These are phyloP conservation scores for Oscheius myriophilus DNA, from an alignment of 2,888 invertebrate species.

Conservation along the genomic window DNA sequence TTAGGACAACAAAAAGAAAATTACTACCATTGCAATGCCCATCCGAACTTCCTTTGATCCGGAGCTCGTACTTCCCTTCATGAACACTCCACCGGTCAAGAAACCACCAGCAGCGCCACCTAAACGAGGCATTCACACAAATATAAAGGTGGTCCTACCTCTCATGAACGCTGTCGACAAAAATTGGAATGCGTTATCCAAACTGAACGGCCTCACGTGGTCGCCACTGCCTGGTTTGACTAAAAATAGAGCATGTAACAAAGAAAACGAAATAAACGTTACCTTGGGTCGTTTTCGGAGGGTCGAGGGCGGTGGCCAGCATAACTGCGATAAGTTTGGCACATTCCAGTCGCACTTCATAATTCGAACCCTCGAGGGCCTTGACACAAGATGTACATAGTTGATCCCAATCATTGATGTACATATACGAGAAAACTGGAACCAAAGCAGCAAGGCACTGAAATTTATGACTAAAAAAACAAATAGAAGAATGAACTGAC, in stretches of 20 bases:
- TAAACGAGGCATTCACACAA: background rate
- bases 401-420: slow-evolving; percentile 76
- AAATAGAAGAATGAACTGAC: slow-evolving; percentile 70
- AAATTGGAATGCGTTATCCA: slow-evolving; percentile 79
- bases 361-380: slow-evolving; percentile 89
- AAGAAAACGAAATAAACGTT: background rate
- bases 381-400: slow-evolving; percentile 64
- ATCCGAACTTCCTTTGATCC: slow-evolving; percentile 95
- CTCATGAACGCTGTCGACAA: slow-evolving; percentile 91
- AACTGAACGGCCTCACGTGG: slow-evolving; percentile 2
- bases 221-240: background rate
- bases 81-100: slow-evolving; percentile 86
- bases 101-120: slow-evolving; percentile 81
- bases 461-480: background rate
- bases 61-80: slow-evolving; percentile 78
- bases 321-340: slow-evolving; percentile 89
- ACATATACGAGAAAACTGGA: slow-evolving; percentile 83
- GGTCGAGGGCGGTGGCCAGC: slow-evolving; percentile 77
- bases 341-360: slow-evolving; percentile 89
- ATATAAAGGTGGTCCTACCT: slow-evolving; percentile 74
- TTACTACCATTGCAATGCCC: slow-evolving; percentile 90
- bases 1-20: background rate
- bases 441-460: slow-evolving; percentile 88
- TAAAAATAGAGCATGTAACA: background rate
- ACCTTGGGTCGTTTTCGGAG: slow-evolving; percentile 37